Evolutionary conservation across 2,797 vertebrate genomes (phyloP).

Genomic region (Macroramphosus scolopax): DNA sequence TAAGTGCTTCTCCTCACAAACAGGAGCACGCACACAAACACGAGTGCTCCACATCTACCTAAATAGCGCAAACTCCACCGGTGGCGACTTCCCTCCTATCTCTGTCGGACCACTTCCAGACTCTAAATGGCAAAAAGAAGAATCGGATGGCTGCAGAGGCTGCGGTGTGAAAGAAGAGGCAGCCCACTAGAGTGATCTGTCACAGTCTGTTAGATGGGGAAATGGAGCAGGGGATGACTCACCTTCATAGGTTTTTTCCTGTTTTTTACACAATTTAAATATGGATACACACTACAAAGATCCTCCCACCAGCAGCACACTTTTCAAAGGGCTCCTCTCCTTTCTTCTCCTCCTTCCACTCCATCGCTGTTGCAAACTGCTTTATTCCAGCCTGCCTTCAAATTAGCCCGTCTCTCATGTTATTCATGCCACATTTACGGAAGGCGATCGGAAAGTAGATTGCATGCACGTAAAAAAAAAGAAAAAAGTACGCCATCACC

Average conservation of each 20-base stretch:
- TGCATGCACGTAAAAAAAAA: constrained; percentile 50
- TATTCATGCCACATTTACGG: constrained; percentile 42
- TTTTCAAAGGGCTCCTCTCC: constrained; percentile 47
- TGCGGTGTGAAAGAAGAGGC: constrained; percentile 65
- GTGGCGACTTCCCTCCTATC: constrained; percentile 31
- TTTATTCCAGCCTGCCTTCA: constrained; percentile 43
- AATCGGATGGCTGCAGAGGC: constrained; percentile 56
- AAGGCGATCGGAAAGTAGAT: constrained; percentile 46
- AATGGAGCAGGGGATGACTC: constrained; percentile 48
- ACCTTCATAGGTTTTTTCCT: constrained; percentile 65
- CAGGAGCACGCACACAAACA: constrained; percentile 11
- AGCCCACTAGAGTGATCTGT: constrained; percentile 72
- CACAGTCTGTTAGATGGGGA: constrained; percentile 61
- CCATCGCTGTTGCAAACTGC: constrained; percentile 31
- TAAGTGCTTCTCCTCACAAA: constrained; percentile 17
- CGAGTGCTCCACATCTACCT: constrained; percentile 12
- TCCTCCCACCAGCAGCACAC: constrained; percentile 44
- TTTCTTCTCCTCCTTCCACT: constrained; percentile 28
- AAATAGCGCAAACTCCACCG: constrained; percentile 26
- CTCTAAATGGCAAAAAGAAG: constrained; percentile 52
- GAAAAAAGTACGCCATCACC: constrained; percentile 43
- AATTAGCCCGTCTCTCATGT: constrained; percentile 53
- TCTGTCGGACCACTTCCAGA: constrained; percentile 50
- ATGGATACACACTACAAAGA: constrained; percentile 66
- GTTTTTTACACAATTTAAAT: constrained; percentile 67